Evolutionary conservation across 2,888 invertebrate genomes (phyloP).

Genomic region (Ecdyonurus torrentis): DNA sequence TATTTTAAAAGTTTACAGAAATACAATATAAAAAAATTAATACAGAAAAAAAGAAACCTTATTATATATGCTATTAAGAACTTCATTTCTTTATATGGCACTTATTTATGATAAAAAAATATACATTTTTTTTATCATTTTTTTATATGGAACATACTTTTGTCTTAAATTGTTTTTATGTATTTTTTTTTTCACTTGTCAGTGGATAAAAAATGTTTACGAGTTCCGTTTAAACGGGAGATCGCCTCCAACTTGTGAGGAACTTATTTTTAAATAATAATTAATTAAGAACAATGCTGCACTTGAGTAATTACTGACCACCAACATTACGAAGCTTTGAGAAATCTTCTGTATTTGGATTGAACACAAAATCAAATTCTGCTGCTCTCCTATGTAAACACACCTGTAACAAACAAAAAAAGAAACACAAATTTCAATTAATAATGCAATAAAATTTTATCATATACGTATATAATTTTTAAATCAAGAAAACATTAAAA

Average conservation of each 20-base stretch:
- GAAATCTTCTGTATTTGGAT: not conserved
- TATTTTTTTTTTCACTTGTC: not conserved
- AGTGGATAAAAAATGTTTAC: not conserved
- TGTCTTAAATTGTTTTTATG: not conserved
- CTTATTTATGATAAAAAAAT: not conserved
- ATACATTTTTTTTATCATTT: not conserved
- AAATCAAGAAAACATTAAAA: too few relatives aligned
- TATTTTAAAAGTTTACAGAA: too few relatives aligned
- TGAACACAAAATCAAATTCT: constrained; percentile 12
- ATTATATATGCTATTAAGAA: too few relatives aligned
- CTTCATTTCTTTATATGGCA: not conserved
- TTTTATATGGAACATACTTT: too few relatives aligned
- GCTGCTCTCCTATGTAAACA: constrained; percentile 14
- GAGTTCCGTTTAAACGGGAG: too few relatives aligned
- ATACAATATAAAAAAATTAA: too few relatives aligned
- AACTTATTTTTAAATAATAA: too few relatives aligned
- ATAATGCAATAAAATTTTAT: too few relatives aligned
- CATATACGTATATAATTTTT: too few relatives aligned
- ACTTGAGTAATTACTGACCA: not conserved
- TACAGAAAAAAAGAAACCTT: too few relatives aligned
- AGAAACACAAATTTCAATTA: not conserved
- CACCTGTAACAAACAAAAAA: constrained; percentile 13
- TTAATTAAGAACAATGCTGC: not conserved
- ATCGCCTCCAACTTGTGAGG: too few relatives aligned
- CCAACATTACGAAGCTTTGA: not conserved